Base-by-base conservation (phyloP, 1,140 invertebrate species). In the Alviniconcha marisindica region DNA sequence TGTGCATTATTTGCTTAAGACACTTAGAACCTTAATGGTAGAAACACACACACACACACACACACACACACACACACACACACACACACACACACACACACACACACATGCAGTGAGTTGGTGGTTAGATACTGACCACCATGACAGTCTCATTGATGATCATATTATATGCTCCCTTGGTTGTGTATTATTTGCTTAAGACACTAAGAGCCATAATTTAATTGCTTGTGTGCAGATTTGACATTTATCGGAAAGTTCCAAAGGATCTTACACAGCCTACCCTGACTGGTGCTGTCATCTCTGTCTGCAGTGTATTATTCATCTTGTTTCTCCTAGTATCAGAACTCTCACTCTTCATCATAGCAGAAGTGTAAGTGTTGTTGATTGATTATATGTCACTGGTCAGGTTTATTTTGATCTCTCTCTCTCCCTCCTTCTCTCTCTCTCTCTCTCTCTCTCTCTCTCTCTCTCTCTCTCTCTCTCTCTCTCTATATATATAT, bases 231-330 rank as follows among this genome's bases (percentile, higher is more conserved):
- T 89, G 82, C 88, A 95, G 95, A 86, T 94, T 95, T 84, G 95
- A 95, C 84, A 94, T 95, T 81, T 95, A 95, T 87, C 92, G 95
- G 7, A 95, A 95, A 88, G 93, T 95, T 48, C 95, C 95, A 5
- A 95, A 95, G 88, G 95, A 95, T 89, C 89, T 95, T 33, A 95
- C 95, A 2, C 94, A 95, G 87, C 95, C 95, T 1, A 95, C 95
- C 18, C 81, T 93, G 5, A 94, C 95, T 40, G 95, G 95, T 48
- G 95, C 95, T 44, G 87, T 94, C 51, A 95, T 95, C 69, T 95
- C 95, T 14, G 92, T 95, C 10, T 87, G 89, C 83, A 95, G 95
- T 86, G 91, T 94, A 44, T 71, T 93, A 1, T 94, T 95, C 81
- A 95, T 95, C 78, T n/a, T 89, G 12, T 91, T 94, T 71, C 92